Evolutionary conservation across 2,797 vertebrate species (phyloP), one percentile per base, ranked within the genome.

Genomic region (Sitta carolinensis): DNA sequence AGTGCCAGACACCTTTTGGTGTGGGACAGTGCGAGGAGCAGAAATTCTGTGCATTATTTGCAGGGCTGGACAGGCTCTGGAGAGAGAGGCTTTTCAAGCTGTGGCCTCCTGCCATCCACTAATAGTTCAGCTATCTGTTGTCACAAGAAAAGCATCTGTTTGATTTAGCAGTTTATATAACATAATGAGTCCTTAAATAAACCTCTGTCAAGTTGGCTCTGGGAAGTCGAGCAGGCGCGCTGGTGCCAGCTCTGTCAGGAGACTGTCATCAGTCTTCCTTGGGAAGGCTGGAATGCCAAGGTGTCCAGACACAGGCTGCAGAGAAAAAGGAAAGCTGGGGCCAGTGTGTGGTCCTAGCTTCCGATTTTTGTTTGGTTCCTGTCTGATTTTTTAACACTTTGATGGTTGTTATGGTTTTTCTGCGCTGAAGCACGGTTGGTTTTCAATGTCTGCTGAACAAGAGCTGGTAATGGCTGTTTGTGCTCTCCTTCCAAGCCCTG

Each of bases 131-230:
- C 70, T 97, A 94, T 96, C 87, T 96, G 80, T 93, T 90, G 72
- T 94, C 85, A 91, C 89, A 90, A 93, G 92, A 87, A 94, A 96
- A 96, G 95, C 92, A 94, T 92, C 96, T 95, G 93, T 95, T 94
- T 91, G 95, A 95, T 97, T 97, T 97, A 93, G 95, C 92, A 91
- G 96, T 96, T 87, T 93, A 96, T 95, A 80, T 91, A 95, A 90
- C 79, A 84, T 84, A 93, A 55, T 87, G 86, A 95, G 93, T 84
- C 97, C 96, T 96, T 96, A 96, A 95, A 95, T 95, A 97, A 92
- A 87, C 94, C 93, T 87, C 88, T 7, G 25, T 85, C 84, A 84
- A 62, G 84, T 14, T 96, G 89, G 78, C 86, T 83, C 92, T 94
- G 93, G 89, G 92, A 96, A 81, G 64, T 50, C 11, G 61, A 75